phyloP scores from a whole-genome alignment of 2,797 vertebrate genomes.

The Pogonophryne albipinna region DNA sequence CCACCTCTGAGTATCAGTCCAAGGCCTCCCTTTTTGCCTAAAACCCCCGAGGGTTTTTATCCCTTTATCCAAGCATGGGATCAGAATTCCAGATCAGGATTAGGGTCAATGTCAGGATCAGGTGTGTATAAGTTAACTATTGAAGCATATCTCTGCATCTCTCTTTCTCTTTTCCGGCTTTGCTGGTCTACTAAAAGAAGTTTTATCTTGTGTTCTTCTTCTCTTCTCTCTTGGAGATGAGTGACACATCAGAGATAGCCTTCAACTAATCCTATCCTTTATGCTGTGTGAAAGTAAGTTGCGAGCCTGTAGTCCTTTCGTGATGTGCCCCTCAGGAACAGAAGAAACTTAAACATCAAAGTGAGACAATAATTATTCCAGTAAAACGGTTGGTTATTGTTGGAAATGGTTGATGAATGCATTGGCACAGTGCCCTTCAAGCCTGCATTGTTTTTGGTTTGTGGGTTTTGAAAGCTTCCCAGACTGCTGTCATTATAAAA shows the following conservation, averaged over 20 bases:
- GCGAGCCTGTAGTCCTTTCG: constrained; percentile 65
- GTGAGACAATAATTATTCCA: constrained; percentile 45
- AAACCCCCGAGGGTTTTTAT: constrained; percentile 62
- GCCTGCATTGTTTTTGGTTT: constrained; percentile 51
- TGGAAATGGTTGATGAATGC: constrained; percentile 60
- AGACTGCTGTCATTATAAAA: constrained; percentile 32
- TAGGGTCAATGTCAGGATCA: constrained; percentile 70
- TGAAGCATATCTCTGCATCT: constrained; percentile 65
- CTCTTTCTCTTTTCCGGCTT: constrained; percentile 55
- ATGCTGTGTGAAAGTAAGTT: constrained; percentile 70
- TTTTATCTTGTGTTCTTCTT: constrained; percentile 65
- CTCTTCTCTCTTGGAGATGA: constrained; percentile 68
- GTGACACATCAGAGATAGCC: constrained; percentile 79
- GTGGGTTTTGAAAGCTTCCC: constrained; percentile 44
- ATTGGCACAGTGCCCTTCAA: constrained; percentile 52
- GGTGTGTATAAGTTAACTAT: constrained; percentile 69
- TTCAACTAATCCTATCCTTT: constrained; percentile 77
- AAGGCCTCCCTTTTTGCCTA: constrained; percentile 55
- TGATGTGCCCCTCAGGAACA: constrained; percentile 56
- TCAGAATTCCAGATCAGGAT: constrained; percentile 76
- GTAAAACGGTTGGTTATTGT: constrained; percentile 66
- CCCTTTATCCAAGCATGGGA: constrained; percentile 69
- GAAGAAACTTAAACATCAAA: constrained; percentile 69
- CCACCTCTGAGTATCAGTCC: constrained; percentile 61
- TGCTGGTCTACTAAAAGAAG: constrained; percentile 62